Base-by-base conservation (phyloP, 2,888 invertebrate genomes). In the Lobophora halterata region DNA sequence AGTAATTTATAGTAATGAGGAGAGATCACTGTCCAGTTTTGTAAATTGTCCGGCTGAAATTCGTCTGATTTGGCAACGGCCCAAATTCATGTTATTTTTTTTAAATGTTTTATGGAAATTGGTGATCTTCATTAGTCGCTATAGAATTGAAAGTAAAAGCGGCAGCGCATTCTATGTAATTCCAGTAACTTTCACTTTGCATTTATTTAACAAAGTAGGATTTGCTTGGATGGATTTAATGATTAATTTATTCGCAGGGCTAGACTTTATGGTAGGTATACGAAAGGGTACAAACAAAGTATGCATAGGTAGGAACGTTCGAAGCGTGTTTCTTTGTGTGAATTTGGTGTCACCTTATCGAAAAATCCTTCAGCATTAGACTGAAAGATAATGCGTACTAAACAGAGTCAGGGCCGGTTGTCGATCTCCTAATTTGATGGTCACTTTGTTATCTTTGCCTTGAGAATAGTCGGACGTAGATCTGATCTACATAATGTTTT, bases 351-450 rank as follows among this genome's bases (percentile, higher is more conserved):
- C 79, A 73, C 51, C 67, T 80, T 85, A 83, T 85, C 83, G 61
- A 61, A 51, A 73, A 71, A 80, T 76, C 82, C 82, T 80, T 80
- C 72, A 62, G 58, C 58, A 28, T 66, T 75, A 67, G 67, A 62
- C 62, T 63, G 53, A 39, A 50, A 61, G 58, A 66, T 61, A 57
- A 52, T 61, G 60, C 58, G 69, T 66, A n/a, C n/a, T n/a, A 80
- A 82, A 80, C 71, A 71, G 69, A 83, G 86, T 85, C 86, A 86
- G 46, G 86, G 86, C 58, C 81, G 86, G 81, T 79, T 81, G 73
- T 77, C 79, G 86, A 85, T 83, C 86, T 83, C 81, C 64, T 78
- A 79, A 78, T 76, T 82, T 79, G 78, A 79, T 80, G 77, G 79
- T 74, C 81, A 72, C 57, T 62, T 54, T 55, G 61, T 72, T 79